phyloP scores from a whole-genome alignment of 2,113 vertebrate genomes.

The Strix aluco region DNA sequence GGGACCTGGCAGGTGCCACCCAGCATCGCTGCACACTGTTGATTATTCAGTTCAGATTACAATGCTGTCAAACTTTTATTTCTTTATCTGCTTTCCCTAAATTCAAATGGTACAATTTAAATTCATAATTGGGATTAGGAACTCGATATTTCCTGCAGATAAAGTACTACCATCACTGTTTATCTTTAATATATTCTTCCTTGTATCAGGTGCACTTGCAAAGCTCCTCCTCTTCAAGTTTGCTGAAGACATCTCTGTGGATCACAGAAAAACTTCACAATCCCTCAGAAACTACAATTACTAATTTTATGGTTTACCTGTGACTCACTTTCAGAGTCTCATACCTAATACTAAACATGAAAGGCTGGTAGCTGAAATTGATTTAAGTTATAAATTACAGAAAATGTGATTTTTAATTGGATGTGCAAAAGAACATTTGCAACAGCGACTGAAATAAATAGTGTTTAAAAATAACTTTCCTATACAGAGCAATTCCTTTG shows the following conservation, averaged over 20 bases:
- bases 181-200: neutral
- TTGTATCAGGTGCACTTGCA: rapidly evolving
- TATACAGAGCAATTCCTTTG: neutral
- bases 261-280: neutral
- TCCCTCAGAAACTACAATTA: neutral
- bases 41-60: neutral
- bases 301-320: neutral
- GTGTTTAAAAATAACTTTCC: constrained; percentile 34
- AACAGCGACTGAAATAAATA: neutral
- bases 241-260: neutral
- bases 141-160: neutral
- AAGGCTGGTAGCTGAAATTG: neutral
- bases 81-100: neutral
- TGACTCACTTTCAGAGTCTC: neutral
- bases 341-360: neutral
- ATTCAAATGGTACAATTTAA: neutral
- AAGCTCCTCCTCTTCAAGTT: neutral
- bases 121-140: neutral
- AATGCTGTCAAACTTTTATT: neutral
- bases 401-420: constrained; percentile 23
- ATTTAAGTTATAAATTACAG: constrained; percentile 29
- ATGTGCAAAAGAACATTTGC: constrained; percentile 3
- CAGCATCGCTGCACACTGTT: rapidly evolving
- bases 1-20: rapidly evolving
- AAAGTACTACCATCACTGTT: neutral